Percentiles rank a stretch among this genome's conserved stretches.
phyloP scores from a whole-genome alignment of 1,140 invertebrate species.

The Chironomus tepperi region DNA sequence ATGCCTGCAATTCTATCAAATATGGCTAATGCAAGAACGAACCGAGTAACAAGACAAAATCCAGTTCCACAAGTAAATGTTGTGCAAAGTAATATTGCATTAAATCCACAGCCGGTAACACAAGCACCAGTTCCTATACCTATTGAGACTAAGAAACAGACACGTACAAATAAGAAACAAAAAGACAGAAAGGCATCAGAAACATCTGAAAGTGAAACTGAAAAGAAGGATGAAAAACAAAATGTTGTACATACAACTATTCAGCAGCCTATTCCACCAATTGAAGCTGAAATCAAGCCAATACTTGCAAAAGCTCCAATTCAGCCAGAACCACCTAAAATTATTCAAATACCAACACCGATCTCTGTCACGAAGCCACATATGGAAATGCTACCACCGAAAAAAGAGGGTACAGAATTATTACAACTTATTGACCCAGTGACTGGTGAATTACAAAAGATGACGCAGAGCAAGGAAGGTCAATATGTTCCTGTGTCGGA shows the following conservation, averaged over 20 bases:
- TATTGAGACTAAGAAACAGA: conserved; percentile 26
- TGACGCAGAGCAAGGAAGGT: conserved; percentile 61
- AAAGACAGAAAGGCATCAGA: conserved; percentile 49
- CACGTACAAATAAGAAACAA: conserved; percentile 42
- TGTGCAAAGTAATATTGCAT: not conserved
- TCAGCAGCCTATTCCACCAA: not conserved
- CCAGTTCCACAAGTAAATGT: conserved; percentile 29
- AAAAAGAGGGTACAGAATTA: conserved; percentile 40
- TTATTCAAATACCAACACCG: conserved; percentile 26
- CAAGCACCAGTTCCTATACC: conserved; percentile 27
- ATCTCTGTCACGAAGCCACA: conserved; percentile 26
- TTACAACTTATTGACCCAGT: conserved; percentile 64
- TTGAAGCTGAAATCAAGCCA: not conserved
- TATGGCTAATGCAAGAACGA: conserved; percentile 39
- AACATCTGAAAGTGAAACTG: conserved; percentile 38
- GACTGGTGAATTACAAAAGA: conserved; percentile 61
- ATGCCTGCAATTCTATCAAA: conserved; percentile 32
- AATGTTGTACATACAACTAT: conserved; percentile 35
- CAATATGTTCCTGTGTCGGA: conserved; percentile 54
- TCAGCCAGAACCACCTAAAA: conserved; percentile 31
- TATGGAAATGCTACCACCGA: not conserved
- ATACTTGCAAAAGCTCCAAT: conserved; percentile 7
- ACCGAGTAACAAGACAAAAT: conserved; percentile 33
- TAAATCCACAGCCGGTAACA: not conserved
- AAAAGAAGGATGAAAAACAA: conserved; percentile 32